Evolutionary conservation across 2,797 vertebrate genomes (phyloP).

Genomic region (Muscicapa striata): DNA sequence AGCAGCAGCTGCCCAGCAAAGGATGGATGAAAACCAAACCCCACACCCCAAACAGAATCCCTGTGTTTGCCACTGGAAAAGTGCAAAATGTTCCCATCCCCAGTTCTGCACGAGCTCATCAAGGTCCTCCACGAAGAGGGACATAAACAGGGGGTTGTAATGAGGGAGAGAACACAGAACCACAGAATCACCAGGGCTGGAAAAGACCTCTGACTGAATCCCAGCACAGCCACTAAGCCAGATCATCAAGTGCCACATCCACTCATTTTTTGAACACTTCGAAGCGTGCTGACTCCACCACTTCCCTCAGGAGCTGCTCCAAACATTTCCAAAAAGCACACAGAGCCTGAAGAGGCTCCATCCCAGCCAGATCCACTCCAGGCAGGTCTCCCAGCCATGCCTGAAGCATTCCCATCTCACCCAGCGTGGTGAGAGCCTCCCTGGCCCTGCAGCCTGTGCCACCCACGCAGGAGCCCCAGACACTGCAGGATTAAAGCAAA

Average conservation of each 20-base stretch:
- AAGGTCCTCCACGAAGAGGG: background rate
- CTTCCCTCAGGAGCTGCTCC: background rate
- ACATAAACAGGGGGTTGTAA: fast-evolving
- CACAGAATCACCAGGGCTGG: background rate
- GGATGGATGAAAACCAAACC: background rate
- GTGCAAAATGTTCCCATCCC: fast-evolving
- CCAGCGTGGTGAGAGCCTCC: fast-evolving
- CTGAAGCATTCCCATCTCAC: background rate
- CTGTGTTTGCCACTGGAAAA: fast-evolving
- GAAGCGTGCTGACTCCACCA: background rate
- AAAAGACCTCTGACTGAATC: background rate
- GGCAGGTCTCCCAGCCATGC: background rate
- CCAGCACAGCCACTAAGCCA: background rate
- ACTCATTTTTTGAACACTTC: fast-evolving
- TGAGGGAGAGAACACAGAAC: background rate
- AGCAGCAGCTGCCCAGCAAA: background rate
- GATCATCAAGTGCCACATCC: fast-evolving
- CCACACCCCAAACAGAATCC: background rate
- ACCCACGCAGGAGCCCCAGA: background rate
- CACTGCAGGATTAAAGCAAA: background rate
- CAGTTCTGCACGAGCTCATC: background rate
- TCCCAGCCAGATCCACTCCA: background rate
- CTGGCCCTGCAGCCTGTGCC: background rate
- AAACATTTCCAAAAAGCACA: background rate
- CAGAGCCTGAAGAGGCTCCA: background rate